These are phyloP conservation scores for Synanthedon vespiformis DNA, from an alignment of 2,888 invertebrate species.

Conservation along the genomic window DNA sequence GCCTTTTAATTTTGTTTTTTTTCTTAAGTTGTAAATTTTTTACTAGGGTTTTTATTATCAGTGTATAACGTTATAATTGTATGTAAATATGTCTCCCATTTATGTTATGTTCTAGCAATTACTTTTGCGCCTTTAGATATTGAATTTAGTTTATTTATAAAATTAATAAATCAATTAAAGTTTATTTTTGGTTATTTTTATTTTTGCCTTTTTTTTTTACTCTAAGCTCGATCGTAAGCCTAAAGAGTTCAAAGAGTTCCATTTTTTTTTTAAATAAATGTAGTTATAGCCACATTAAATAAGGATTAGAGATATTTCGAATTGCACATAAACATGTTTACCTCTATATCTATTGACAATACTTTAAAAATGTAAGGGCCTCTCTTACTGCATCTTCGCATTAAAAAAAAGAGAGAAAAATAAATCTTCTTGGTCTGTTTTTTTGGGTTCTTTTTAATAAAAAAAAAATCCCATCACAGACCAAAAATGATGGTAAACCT, in stretches of 20 bases:
- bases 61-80: slow-evolving; percentile 38
- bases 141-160: slow-evolving; percentile 65
- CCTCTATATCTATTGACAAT: background rate
- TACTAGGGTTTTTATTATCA: slow-evolving; percentile 39
- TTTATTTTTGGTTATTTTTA: slow-evolving; percentile 35
- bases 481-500: slow-evolving; percentile 9
- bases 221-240: slow-evolving; percentile 34
- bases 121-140: slow-evolving; percentile 50
- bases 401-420: too few species aligned
- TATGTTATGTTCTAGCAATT: slow-evolving; percentile 49
- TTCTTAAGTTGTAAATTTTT: slow-evolving; percentile 62
- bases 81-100: slow-evolving; percentile 54
- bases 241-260: slow-evolving; percentile 18
- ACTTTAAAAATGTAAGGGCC: background rate
- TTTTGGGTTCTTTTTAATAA: too few species aligned
- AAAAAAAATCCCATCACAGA: slow-evolving; percentile 13
- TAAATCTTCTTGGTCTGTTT: too few species aligned
- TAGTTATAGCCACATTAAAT: background rate
- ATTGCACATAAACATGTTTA: background rate
- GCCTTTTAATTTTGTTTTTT: slow-evolving; percentile 17
- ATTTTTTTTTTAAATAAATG: background rate
- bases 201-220: slow-evolving; percentile 22
- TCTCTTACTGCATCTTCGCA: too few species aligned
- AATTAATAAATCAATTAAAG: slow-evolving; percentile 54
- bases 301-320: background rate